Conservation (phyloP, 2,797 vertebrate species). For the Parotocinclus haroldoi region DNA sequence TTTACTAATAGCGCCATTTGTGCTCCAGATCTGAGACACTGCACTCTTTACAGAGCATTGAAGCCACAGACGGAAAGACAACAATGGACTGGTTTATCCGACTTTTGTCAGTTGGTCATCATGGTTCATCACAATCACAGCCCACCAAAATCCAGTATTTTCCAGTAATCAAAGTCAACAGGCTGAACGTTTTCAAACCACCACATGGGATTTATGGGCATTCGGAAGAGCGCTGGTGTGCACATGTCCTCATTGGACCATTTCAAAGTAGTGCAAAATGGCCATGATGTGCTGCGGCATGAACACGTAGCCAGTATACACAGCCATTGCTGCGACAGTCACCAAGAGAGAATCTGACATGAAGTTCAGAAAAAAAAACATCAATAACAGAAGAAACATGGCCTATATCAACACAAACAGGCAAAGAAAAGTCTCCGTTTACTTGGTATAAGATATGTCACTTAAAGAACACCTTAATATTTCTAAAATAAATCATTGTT, state of each 20-base stretch:
- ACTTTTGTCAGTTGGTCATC: constrained; percentile 11
- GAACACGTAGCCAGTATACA: constrained; percentile 95
- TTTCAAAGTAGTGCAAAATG: constrained; percentile 94
- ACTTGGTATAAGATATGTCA: no score
- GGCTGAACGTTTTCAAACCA: constrained; percentile 18
- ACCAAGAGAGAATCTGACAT: constrained; percentile 87
- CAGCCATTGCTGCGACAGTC: constrained; percentile 87
- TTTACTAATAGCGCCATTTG: constrained; percentile 39
- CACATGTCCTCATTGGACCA: constrained; percentile 77
- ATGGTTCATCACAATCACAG: constrained; percentile 2
- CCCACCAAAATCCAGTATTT: constrained; percentile 23
- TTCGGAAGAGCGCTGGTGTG: background rate
- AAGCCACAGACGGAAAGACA: constrained; percentile 35
- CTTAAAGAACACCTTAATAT: no score
- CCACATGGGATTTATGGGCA: constrained; percentile 16
- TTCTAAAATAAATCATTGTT: no score
- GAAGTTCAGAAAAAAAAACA: background rate
- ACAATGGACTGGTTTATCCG: constrained; percentile 10
- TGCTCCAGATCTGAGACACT: constrained; percentile 15
- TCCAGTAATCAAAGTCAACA: constrained; percentile 21
- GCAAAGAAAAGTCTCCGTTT: no score
- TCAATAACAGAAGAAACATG: no score
- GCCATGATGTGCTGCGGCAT: constrained; percentile 99
- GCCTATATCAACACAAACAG: no score
- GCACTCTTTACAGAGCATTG: constrained; percentile 23